Percentiles rank a stretch among this genome's conserved stretches.
phyloP scores from a whole-genome alignment of 2,888 invertebrate species.

The Priocnemis perturbator region DNA sequence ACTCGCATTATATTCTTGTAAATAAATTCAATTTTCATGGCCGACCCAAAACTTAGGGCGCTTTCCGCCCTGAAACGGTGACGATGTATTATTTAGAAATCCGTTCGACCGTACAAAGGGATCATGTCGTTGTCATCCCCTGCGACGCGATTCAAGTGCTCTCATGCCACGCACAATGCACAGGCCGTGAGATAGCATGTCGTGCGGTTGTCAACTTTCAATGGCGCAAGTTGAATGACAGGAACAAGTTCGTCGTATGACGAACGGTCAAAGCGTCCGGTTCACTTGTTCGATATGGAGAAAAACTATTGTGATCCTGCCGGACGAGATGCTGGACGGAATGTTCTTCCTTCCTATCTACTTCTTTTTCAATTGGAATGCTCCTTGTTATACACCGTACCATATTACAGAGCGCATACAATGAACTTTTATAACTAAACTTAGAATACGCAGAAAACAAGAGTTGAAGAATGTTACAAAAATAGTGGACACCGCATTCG shows the following conservation, averaged over 20 bases:
- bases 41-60: too few relatives aligned
- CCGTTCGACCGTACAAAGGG: slow-evolving; percentile 43
- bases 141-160: slow-evolving; percentile 34
- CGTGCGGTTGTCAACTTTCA: slow-evolving; percentile 13
- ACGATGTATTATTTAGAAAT: slow-evolving; percentile 44
- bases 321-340: too few relatives aligned
- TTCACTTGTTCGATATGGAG: too few relatives aligned
- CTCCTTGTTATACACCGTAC: slow-evolving; percentile 2
- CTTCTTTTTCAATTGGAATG: neutral
- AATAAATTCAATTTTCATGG: too few relatives aligned
- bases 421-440: too few relatives aligned
- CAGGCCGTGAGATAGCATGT: slow-evolving; percentile 5
- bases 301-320: too few relatives aligned
- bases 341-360: neutral
- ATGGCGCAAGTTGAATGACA: slow-evolving; percentile 2
- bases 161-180: slow-evolving; percentile 29
- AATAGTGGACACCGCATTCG: too few relatives aligned
- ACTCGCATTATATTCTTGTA: too few relatives aligned
- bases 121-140: slow-evolving; percentile 37
- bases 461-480: too few relatives aligned
- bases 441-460: too few relatives aligned
- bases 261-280: neutral
- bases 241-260: neutral
- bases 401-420: neutral
- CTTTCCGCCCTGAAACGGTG: neutral